Conservation (phyloP, 2,113 vertebrate species). For the Ivindomyrus marchei region DNA sequence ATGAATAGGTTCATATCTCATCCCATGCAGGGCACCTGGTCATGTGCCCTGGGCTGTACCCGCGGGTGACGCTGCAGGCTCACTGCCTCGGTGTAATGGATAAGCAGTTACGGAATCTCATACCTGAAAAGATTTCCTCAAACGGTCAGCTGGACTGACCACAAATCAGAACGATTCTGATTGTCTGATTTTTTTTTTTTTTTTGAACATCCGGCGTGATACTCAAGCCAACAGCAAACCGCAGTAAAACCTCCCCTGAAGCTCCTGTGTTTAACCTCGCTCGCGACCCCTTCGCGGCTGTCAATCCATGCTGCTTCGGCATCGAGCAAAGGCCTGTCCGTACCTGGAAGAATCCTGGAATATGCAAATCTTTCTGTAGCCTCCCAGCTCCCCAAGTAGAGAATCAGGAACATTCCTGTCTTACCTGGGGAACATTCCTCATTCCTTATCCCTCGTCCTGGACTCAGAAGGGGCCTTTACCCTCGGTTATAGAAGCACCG, state of each 20-base stretch:
- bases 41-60: neutral
- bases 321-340: neutral
- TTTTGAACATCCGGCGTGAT: neutral
- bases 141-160: neutral
- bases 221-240: neutral
- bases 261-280: neutral
- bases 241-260: neutral
- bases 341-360: neutral
- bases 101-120: neutral
- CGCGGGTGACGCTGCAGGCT: neutral
- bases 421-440: slow-evolving; percentile 10
- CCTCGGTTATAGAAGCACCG: neutral
- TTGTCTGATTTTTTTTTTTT: neutral
- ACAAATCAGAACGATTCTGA: neutral
- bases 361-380: neutral
- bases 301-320: neutral
- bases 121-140: neutral
- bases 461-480: neutral
- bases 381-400: neutral
- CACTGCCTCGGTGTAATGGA: neutral
- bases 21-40: neutral
- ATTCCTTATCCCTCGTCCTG: neutral
- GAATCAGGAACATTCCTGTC: neutral
- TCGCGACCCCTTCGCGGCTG: neutral
- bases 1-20: neutral